Conservation (phyloP, 2,888 invertebrate genomes). For the Pristionchus maxplancki region DNA sequence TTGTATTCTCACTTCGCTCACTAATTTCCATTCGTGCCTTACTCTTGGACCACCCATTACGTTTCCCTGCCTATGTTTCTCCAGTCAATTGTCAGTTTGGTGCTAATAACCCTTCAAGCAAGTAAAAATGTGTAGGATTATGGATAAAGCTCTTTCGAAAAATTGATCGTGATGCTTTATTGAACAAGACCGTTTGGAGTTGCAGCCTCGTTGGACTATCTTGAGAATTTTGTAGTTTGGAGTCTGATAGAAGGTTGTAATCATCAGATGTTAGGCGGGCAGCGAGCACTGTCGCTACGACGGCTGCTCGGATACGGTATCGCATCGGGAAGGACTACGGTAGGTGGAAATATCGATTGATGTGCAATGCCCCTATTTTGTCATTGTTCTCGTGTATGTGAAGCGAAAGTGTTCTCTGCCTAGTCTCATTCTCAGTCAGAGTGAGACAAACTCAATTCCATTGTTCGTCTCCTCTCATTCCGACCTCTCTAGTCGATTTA, state of each 20-base stretch:
- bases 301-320: constrained; percentile 16
- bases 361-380: too few relatives aligned
- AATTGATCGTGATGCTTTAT: not conserved
- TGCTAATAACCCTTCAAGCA: not conserved
- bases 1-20: constrained; percentile 12
- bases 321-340: constrained; percentile 12
- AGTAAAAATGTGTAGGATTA: constrained; percentile 7
- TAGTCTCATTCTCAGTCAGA: too few relatives aligned
- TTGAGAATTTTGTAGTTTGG: not conserved
- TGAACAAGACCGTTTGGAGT: too few relatives aligned
- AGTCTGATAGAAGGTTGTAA: not conserved
- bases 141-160: not conserved
- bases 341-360: not conserved
- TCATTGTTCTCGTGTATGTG: too few relatives aligned
- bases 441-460: too few relatives aligned
- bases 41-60: not conserved
- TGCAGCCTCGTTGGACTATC: not conserved
- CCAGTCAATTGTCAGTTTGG: not conserved
- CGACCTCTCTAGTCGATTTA: too few relatives aligned
- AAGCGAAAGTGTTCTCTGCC: too few relatives aligned
- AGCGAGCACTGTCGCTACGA: not conserved
- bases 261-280: constrained; percentile 3
- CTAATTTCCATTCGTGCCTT: constrained; percentile 23
- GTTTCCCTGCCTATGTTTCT: not conserved
- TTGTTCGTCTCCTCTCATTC: too few relatives aligned